These are phyloP conservation scores for Conus canariensis DNA, from an alignment of 2,888 invertebrate species.

Conservation along the genomic window DNA sequence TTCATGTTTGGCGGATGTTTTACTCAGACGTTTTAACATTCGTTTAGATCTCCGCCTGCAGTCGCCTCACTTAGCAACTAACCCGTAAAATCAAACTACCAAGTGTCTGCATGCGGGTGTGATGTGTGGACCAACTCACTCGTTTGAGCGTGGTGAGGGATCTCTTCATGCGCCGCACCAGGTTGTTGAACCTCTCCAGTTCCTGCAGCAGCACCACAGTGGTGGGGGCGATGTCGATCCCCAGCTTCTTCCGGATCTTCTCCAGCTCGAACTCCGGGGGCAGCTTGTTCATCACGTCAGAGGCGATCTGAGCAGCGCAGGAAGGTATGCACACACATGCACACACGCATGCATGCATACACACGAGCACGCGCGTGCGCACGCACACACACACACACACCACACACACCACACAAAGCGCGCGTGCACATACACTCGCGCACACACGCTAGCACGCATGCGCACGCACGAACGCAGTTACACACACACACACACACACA, in stretches of 20 bases:
- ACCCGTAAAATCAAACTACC: too few species aligned
- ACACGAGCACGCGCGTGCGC: neutral
- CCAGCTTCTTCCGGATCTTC: constrained; percentile 88
- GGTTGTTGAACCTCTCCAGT: constrained; percentile 89
- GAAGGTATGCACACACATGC: neutral
- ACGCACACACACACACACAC: neutral
- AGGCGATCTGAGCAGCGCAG: constrained; percentile 80
- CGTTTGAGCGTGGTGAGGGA: constrained; percentile 85
- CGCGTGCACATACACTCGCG: too few species aligned
- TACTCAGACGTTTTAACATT: too few species aligned
- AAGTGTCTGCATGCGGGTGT: too few species aligned
- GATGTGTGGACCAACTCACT: constrained; percentile 50
- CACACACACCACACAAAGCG: neutral
- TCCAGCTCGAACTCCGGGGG: constrained; percentile 88
- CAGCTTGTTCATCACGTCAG: constrained; percentile 87
- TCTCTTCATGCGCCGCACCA: constrained; percentile 85
- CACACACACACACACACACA: too few species aligned
- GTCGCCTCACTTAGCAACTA: too few species aligned
- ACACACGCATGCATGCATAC: neutral
- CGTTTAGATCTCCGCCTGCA: too few species aligned
- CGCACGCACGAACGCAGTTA: too few species aligned
- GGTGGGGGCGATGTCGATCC: constrained; percentile 88
- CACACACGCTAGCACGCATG: neutral
- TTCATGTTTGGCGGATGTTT: too few species aligned
- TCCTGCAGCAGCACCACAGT: constrained; percentile 89